These are phyloP conservation scores for Erithacus rubecula DNA, from an alignment of 2,797 vertebrate genomes.

Conservation along the genomic window DNA sequence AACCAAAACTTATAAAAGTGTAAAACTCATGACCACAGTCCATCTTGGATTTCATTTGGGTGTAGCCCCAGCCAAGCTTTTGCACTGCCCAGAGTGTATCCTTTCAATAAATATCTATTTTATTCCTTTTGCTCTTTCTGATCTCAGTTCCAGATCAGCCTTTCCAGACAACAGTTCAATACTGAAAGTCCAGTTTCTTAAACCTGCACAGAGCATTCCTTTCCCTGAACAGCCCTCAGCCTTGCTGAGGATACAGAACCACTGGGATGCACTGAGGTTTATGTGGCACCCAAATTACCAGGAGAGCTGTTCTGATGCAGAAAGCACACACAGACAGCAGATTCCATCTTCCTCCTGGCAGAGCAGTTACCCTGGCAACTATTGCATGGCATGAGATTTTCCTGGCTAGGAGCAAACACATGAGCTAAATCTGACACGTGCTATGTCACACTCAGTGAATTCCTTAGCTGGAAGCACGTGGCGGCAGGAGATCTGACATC, in stretches of 20 bases:
- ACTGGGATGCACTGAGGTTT: neutral
- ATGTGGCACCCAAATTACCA: neutral
- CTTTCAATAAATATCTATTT: too few relatives aligned
- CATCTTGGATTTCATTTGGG: too few relatives aligned
- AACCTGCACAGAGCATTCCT: neutral
- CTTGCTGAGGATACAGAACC: neutral
- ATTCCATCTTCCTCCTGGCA: neutral
- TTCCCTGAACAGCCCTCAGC: neutral
- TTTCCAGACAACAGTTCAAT: too few relatives aligned
- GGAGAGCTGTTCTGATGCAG: neutral
- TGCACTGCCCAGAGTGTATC: too few relatives aligned
- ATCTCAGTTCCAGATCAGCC: too few relatives aligned
- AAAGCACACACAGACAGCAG: neutral
- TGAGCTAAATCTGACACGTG: neutral
- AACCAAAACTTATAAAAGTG: too few relatives aligned
- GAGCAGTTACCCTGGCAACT: constrained; percentile 66
- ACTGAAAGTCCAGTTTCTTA: neutral
- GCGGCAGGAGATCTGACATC: neutral
- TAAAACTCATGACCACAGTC: too few relatives aligned
- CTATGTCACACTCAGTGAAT: rapidly evolving
- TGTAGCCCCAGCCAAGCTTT: too few relatives aligned
- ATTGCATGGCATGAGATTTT: neutral
- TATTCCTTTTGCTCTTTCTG: too few relatives aligned
- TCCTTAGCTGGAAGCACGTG: neutral
- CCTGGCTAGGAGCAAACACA: neutral